Evolutionary conservation across 2,113 vertebrate species (phyloP).

Genomic region (Ploceus nigricollis): DNA sequence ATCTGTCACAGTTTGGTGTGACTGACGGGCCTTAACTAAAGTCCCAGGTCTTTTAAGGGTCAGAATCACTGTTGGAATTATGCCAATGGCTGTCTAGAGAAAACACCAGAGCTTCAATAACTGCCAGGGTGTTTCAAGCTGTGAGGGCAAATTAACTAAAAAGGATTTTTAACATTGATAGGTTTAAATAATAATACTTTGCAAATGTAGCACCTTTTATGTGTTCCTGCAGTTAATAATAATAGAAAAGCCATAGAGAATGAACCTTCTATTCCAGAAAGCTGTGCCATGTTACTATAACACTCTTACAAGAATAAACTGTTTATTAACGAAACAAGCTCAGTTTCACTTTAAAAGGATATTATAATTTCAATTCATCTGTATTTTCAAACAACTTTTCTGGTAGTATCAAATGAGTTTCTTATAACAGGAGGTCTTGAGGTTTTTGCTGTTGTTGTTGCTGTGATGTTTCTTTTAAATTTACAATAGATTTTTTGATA

Average conservation of each 20-base stretch:
- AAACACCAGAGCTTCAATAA: not conserved
- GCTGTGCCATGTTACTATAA: not conserved
- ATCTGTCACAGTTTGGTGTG: not conserved
- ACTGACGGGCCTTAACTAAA: not conserved
- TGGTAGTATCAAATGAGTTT: not conserved
- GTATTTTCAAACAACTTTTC: not conserved
- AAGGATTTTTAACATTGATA: constrained; percentile 23
- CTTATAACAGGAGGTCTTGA: not conserved
- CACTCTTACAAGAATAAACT: not conserved
- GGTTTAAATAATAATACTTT: constrained; percentile 18
- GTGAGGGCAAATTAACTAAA: constrained; percentile 29
- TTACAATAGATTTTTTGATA: not conserved
- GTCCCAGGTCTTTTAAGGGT: not conserved
- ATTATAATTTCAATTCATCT: not conserved
- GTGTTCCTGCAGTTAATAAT: not conserved
- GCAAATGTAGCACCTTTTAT: constrained; percentile 16
- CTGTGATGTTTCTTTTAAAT: not conserved
- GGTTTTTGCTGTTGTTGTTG: not conserved
- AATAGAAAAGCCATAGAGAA: constrained; percentile 7
- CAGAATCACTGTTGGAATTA: not conserved
- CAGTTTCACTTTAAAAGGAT: not conserved
- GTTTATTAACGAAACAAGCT: not conserved
- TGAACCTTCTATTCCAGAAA: constrained; percentile 5
- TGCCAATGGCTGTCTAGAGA: not conserved
- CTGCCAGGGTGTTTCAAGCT: constrained; percentile 9